These are phyloP conservation scores for Scophthalmus maximus DNA, from an alignment of 2,113 vertebrate genomes.

Conservation along the genomic window DNA sequence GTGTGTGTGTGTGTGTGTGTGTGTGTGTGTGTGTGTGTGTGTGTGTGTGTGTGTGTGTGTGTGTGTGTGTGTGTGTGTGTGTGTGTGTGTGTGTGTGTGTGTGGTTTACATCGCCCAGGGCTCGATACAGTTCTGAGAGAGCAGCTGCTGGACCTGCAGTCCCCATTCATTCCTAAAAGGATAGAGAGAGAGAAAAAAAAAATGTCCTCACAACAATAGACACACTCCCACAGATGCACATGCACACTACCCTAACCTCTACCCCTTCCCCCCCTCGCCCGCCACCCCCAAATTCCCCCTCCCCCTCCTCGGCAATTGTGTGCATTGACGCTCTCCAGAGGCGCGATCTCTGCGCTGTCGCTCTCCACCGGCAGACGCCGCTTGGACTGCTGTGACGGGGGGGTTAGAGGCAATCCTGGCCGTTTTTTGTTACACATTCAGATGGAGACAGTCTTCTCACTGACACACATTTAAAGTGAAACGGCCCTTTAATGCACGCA, in stretches of 20 bases:
- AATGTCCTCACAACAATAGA: constrained; percentile 72
- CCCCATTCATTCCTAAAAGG: constrained; percentile 49
- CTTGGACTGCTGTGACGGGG: constrained; percentile 45
- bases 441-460: constrained; percentile 24
- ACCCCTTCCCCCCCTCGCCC: constrained; percentile 55
- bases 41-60: neutral
- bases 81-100: neutral
- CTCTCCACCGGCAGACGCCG: constrained; percentile 39
- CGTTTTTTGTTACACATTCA: constrained; percentile 13
- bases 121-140: constrained; percentile 27
- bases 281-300: constrained; percentile 55
- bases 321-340: constrained; percentile 75
- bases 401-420: constrained; percentile 2
- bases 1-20: neutral
- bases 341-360: constrained; percentile 45
- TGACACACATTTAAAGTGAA: constrained; percentile 37
- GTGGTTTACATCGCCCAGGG: constrained; percentile 15
- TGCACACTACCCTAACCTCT: constrained; percentile 60
- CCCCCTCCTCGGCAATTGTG: constrained; percentile 72
- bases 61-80: neutral
- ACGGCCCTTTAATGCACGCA: constrained; percentile 35
- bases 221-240: constrained; percentile 65
- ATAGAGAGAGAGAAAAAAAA: constrained; percentile 33
- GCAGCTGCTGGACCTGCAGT: constrained; percentile 60
- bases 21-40: constrained; percentile 8